Conservation (phyloP, 2,113 vertebrate genomes). For the Corynorhinus townsendii region DNA sequence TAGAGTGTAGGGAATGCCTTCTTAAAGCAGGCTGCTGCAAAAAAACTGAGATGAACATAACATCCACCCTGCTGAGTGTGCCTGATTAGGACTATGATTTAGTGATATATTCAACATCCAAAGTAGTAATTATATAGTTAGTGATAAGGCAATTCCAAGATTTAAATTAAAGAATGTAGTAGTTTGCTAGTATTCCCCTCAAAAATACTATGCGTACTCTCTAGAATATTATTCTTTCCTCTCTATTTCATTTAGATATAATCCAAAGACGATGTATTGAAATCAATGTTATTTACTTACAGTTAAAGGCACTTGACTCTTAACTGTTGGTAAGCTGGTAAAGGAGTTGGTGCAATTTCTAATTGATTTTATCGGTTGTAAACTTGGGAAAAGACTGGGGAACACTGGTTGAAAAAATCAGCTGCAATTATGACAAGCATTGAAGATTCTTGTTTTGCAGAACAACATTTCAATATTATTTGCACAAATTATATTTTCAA, state of each 20-base stretch:
- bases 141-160: conserved; percentile 9
- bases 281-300: background rate
- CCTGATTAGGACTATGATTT: background rate
- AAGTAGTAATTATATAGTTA: conserved; percentile 4
- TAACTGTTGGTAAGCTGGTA: conserved; percentile 35
- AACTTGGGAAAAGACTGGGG: background rate
- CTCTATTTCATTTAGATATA: conserved; percentile 4
- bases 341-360: conserved; percentile 65
- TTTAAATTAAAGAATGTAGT: background rate
- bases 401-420: conserved; percentile 45
- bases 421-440: conserved; percentile 55
- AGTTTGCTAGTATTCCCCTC: background rate
- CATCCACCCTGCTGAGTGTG: background rate
- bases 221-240: background rate
- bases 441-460: conserved; percentile 67
- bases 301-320: conserved; percentile 33
- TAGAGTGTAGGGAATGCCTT: background rate
- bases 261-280: background rate
- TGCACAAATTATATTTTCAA: conserved; percentile 21
- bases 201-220: background rate
- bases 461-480: conserved; percentile 67
- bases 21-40: background rate
- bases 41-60: background rate
- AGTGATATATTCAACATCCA: background rate
- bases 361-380: conserved; percentile 63